phyloP scores from a whole-genome alignment of 2,113 vertebrate species.

The Pituophis catenifer region DNA sequence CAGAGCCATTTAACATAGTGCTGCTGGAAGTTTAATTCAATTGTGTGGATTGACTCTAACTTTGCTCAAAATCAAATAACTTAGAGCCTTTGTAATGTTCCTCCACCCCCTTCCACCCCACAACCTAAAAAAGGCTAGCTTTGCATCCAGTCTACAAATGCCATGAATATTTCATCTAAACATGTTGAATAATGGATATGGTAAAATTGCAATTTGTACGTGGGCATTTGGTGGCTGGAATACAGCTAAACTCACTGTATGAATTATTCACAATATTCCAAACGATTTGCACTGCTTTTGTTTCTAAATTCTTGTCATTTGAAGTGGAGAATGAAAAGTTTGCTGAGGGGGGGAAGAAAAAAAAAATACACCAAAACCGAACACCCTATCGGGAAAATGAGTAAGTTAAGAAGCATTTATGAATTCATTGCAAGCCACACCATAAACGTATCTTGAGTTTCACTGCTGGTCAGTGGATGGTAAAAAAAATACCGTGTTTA shows the following conservation, averaged over 20 bases:
- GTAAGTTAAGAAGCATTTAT: not conserved
- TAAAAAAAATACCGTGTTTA: not conserved
- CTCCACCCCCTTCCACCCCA: no score
- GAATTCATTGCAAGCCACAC: not conserved
- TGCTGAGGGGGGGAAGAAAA: not conserved
- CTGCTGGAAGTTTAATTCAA: not conserved
- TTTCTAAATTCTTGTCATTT: slow-evolving; percentile 18
- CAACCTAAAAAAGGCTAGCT: not conserved
- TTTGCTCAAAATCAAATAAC: slow-evolving; percentile 9
- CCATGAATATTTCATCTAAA: slow-evolving; percentile 29
- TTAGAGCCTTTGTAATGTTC: not conserved
- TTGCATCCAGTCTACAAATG: slow-evolving; percentile 8
- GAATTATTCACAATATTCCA: slow-evolving; percentile 30
- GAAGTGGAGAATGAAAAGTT: slow-evolving; percentile 1
- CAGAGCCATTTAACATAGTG: not conserved
- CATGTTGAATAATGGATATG: slow-evolving; percentile 28
- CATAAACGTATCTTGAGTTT: not conserved
- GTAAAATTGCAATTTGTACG: slow-evolving; percentile 28
- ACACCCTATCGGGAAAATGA: not conserved
- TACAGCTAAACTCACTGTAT: slow-evolving; percentile 4
- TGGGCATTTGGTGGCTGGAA: not conserved
- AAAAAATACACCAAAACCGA: not conserved
- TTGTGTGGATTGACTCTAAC: not conserved
- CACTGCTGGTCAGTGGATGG: not conserved
- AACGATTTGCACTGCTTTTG: slow-evolving; percentile 13